Evolutionary conservation across 2,888 invertebrate genomes (phyloP).

Genomic region (Volucella inanis): DNA sequence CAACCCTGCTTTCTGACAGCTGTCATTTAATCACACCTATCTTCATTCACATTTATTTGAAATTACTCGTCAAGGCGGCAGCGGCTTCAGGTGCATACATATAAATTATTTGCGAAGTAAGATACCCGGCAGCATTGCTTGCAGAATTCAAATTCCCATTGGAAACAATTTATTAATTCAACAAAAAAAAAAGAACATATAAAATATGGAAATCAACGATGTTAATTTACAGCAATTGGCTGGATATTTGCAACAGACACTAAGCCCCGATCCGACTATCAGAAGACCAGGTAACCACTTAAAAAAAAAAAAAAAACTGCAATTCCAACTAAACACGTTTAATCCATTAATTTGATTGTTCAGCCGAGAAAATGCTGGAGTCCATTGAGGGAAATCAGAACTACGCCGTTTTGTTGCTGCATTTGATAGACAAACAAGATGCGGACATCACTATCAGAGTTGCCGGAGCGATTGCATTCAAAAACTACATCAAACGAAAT

Average conservation of each 20-base stretch:
- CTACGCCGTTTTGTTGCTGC: slow-evolving; percentile 93
- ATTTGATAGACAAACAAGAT: slow-evolving; percentile 92
- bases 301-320: not conserved
- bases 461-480: slow-evolving; percentile 96
- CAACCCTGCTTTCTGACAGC: slow-evolving; percentile 55
- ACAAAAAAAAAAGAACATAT: not conserved
- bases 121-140: too few relatives aligned
- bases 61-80: slow-evolving; percentile 64
- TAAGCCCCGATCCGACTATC: slow-evolving; percentile 91
- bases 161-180: not conserved
- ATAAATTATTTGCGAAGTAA: too few relatives aligned
- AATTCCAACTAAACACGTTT: slow-evolving; percentile 36
- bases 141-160: too few relatives aligned
- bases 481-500: slow-evolving; percentile 97
- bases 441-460: slow-evolving; percentile 92
- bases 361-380: slow-evolving; percentile 96
- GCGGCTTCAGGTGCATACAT: slow-evolving; percentile 14
- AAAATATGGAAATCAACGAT: slow-evolving; percentile 93
- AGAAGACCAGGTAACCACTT: slow-evolving; percentile 89
- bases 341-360: slow-evolving; percentile 22
- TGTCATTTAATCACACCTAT: slow-evolving; percentile 21
- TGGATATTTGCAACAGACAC: slow-evolving; percentile 93
- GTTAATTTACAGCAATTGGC: slow-evolving; percentile 92
- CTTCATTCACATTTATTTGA: slow-evolving; percentile 54
- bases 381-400: slow-evolving; percentile 95